phyloP scores from a whole-genome alignment of 2,888 invertebrate species.

The Cylloceria caligata region DNA sequence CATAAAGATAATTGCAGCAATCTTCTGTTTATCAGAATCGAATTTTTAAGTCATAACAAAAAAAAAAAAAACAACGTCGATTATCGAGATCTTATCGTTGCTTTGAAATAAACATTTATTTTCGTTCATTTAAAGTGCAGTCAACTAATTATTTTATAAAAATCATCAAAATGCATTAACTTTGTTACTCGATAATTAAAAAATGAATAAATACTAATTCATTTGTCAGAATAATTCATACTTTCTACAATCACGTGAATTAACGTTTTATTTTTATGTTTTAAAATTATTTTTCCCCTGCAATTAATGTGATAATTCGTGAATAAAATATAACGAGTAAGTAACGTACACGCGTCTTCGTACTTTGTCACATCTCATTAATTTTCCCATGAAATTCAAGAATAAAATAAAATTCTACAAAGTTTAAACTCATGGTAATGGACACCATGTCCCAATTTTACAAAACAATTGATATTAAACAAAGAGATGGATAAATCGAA shows the following conservation, averaged over 20 bases:
- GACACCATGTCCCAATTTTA: too few species aligned
- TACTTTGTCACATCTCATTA: too few species aligned
- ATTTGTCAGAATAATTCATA: neutral
- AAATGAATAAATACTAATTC: neutral
- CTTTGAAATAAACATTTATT: neutral
- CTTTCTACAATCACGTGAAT: neutral
- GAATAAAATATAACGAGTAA: too few species aligned
- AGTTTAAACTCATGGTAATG: too few species aligned
- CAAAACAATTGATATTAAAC: neutral
- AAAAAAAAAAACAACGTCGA: neutral
- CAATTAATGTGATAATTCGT: too few species aligned
- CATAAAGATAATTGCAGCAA: neutral
- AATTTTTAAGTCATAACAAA: neutral
- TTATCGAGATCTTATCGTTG: neutral
- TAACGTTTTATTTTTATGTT: neutral
- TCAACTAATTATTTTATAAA: neutral
- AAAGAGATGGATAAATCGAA: neutral
- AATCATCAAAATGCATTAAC: neutral
- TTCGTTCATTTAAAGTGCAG: too few species aligned
- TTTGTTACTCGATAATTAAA: neutral
- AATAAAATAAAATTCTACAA: neutral
- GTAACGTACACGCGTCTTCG: too few species aligned
- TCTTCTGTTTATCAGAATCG: neutral
- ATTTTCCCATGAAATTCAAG: too few species aligned
- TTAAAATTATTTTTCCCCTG: neutral